Conservation (phyloP, 2,797 vertebrate species). For the Geotrypetes seraphini region DNA sequence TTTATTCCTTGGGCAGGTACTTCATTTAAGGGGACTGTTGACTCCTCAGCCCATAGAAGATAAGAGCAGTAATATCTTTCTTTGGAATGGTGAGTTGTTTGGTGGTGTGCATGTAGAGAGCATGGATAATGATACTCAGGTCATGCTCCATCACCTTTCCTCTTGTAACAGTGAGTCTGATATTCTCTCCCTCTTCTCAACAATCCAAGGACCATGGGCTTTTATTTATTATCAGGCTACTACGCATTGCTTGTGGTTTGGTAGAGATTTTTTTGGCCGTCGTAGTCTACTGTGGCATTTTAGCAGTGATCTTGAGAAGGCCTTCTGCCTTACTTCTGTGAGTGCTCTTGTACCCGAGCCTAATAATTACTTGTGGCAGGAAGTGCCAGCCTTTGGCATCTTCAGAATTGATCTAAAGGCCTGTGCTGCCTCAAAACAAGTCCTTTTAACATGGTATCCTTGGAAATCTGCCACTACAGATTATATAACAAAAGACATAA, state of each 20-base stretch:
- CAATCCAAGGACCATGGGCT: slow-evolving; percentile 75
- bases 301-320: slow-evolving; percentile 5
- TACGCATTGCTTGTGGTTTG: slow-evolving; percentile 79
- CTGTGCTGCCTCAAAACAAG: slow-evolving; percentile 13
- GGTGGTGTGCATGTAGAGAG: slow-evolving; percentile 56
- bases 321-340: slow-evolving; percentile 65
- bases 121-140: slow-evolving; percentile 70
- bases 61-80: slow-evolving; percentile 58
- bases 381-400: slow-evolving; percentile 78
- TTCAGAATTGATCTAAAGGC: slow-evolving; percentile 71
- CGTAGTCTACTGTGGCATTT: slow-evolving; percentile 86
- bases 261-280: slow-evolving; percentile 87
- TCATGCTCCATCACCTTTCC: slow-evolving; percentile 58
- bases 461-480: slow-evolving; percentile 48
- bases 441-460: slow-evolving; percentile 63
- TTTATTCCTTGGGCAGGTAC: slow-evolving; percentile 80
- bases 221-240: slow-evolving; percentile 80
- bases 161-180: slow-evolving; percentile 49
- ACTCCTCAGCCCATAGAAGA: slow-evolving; percentile 81
- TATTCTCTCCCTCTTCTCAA: slow-evolving; percentile 60
- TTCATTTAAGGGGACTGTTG: slow-evolving; percentile 74
- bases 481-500: slow-evolving; percentile 4
- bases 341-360: slow-evolving; percentile 14
- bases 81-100: slow-evolving; percentile 95
- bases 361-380: slow-evolving; percentile 51